Conservation (phyloP, 2,797 vertebrate genomes). For the Phrynocephalus guinanensis region DNA sequence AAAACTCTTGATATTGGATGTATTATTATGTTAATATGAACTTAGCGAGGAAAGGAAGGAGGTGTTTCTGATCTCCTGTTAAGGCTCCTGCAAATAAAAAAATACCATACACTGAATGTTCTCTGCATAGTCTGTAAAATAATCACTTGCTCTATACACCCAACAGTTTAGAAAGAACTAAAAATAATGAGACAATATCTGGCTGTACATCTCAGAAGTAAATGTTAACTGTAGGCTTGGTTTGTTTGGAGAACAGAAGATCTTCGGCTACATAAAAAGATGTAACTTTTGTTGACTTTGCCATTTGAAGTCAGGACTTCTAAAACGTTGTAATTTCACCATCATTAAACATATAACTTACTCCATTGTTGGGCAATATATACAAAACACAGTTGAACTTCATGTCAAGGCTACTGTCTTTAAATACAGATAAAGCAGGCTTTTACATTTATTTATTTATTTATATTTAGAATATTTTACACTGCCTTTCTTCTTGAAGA, state of each 20-base stretch:
- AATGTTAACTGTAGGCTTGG: not conserved
- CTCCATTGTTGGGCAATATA: not conserved
- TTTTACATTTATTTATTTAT: not conserved
- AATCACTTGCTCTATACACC: not conserved
- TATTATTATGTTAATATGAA: constrained; percentile 29
- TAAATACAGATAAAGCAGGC: not conserved
- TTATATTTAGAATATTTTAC: no score
- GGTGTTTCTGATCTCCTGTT: no score
- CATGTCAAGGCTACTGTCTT: not conserved
- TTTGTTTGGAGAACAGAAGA: not conserved
- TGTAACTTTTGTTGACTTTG: not conserved
- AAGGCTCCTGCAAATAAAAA: not conserved
- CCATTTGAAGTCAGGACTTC: not conserved
- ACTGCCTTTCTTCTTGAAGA: no score
- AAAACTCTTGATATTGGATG: not conserved
- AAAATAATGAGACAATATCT: not conserved
- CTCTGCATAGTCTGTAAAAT: not conserved
- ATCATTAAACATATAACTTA: not conserved
- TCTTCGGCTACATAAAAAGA: not conserved
- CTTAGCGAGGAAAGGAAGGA: not conserved
- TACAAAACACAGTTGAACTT: not conserved
- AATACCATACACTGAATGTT: not conserved
- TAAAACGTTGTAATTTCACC: not conserved
- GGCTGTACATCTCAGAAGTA: not conserved
- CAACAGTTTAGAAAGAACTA: not conserved